Base-by-base conservation (phyloP, 2,113 vertebrate species). In the Notiomystis cincta region DNA sequence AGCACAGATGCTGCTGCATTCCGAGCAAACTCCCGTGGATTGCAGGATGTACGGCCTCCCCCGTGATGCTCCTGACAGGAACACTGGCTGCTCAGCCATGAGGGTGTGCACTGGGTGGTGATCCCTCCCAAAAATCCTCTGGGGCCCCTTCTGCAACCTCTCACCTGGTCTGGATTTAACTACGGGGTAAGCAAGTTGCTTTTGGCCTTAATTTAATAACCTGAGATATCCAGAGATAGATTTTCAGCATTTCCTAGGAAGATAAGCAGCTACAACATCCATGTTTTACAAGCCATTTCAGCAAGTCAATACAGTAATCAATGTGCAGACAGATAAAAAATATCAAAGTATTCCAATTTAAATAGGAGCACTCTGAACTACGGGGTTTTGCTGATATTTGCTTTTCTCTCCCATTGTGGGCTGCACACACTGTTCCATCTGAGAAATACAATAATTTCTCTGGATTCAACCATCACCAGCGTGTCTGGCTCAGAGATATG, bases 1-100 rank as follows among this genome's bases (percentile, higher is more conserved):
- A 73, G 84, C 47, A 80, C 66, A 91, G 92, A 96, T 72, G 84
- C 71, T 90, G 78, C 62, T 47, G 79, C 93, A 45, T 66, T 84
- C 44, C 17, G 40, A 85, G 48, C 15, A 76, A 64, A 54, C 42
- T 40, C 2, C 1, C 0, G 0, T 15, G 61, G 82, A 17, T 1
- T 38, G 51, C 9, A 37, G 3, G 21, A 75, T 35, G 47, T 24
- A 14, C 50, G 69, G 62, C 45, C 65, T 53, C 67, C 19, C 38
- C 75, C 30, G 4, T 48, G 80, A 64, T 0, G 38, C 35, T 62
- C 37, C 71, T 0, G 1, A 82, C 47, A 78, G 57, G 50, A 92
- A 67, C 23, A n/a, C 7, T 1, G 13, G 9, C 19, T 42, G 3
- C 45, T 82, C 5, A 71, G 56, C 51, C 57, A 11, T 0, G 11